Conservation (phyloP, 2,113 vertebrate genomes). For the Eretmochelys imbricata region DNA sequence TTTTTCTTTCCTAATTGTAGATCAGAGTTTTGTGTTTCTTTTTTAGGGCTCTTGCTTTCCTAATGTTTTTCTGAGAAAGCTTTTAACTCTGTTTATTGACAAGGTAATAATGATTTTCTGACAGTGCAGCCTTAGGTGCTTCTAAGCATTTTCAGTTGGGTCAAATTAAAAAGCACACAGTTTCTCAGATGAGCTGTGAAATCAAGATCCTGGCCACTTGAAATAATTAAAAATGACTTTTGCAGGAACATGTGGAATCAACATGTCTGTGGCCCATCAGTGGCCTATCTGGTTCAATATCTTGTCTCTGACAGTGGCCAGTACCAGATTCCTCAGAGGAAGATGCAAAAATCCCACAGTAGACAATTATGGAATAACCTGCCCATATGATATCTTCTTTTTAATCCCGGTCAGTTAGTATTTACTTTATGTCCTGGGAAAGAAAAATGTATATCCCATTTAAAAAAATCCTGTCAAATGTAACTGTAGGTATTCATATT, state of each 20-base stretch:
- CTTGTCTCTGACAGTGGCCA: background rate
- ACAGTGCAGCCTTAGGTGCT: background rate
- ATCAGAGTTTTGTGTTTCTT: background rate
- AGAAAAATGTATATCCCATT: conserved; percentile 1
- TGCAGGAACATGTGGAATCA: background rate
- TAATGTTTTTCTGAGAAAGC: conserved; percentile 28
- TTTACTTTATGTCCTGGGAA: background rate
- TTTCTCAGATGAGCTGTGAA: conserved; percentile 20
- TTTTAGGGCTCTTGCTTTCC: conserved; percentile 22
- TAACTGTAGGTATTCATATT: background rate
- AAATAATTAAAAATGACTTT: background rate
- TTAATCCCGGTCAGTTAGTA: conserved; percentile 20
- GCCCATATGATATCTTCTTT: background rate
- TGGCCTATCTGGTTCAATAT: background rate
- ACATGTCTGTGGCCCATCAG: background rate
- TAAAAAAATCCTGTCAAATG: background rate
- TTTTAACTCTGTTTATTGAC: conserved; percentile 54
- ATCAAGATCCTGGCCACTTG: background rate
- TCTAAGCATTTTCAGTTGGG: conserved; percentile 15
- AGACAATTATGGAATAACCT: conserved; percentile 30
- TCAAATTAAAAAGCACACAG: background rate
- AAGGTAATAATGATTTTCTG: conserved; percentile 49
- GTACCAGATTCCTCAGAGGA: background rate
- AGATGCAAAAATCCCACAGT: background rate
- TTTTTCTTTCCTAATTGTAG: background rate